Evolutionary conservation across 2,113 vertebrate genomes (phyloP).

Genomic region (Tor tambroides): DNA sequence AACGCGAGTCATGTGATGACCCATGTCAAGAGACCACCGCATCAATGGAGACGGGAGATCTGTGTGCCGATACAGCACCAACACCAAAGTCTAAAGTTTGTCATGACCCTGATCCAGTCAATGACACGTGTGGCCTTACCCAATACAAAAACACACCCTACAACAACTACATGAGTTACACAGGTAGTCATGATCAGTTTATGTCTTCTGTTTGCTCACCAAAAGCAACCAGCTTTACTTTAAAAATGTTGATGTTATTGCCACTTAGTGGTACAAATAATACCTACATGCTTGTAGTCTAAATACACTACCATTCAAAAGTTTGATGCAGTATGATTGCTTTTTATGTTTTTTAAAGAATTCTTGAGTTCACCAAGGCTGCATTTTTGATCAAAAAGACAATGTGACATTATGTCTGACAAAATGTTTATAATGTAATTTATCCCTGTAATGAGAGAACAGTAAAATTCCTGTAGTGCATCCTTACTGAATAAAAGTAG

Average conservation of each 20-base stretch:
- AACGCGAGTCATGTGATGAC: slow-evolving; percentile 94
- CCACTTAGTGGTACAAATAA: neutral
- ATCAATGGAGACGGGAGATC: slow-evolving; percentile 95
- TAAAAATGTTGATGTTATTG: neutral
- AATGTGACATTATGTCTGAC: too few species aligned
- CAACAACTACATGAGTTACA: slow-evolving; percentile 98
- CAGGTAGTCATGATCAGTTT: slow-evolving; percentile 77
- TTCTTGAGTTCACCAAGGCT: neutral
- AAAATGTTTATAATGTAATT: too few species aligned
- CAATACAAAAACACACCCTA: slow-evolving; percentile 87
- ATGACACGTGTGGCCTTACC: slow-evolving; percentile 87
- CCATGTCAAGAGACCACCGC: slow-evolving; percentile 90
- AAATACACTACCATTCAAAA: neutral
- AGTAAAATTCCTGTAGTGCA: too few species aligned
- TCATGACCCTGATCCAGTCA: slow-evolving; percentile 84
- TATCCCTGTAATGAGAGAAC: too few species aligned
- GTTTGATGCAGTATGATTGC: too few species aligned
- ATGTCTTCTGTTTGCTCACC: neutral
- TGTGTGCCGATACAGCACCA: slow-evolving; percentile 94
- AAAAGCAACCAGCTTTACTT: neutral
- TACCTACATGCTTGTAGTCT: neutral
- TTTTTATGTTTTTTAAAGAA: neutral
- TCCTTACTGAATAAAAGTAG: too few species aligned
- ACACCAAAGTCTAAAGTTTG: slow-evolving; percentile 92
- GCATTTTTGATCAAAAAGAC: neutral